A percentile compares a stretch with the other conserved stretches of the same genome.
Conservation (phyloP, 2,113 vertebrate species). For the Ceuthmochares aereus region DNA sequence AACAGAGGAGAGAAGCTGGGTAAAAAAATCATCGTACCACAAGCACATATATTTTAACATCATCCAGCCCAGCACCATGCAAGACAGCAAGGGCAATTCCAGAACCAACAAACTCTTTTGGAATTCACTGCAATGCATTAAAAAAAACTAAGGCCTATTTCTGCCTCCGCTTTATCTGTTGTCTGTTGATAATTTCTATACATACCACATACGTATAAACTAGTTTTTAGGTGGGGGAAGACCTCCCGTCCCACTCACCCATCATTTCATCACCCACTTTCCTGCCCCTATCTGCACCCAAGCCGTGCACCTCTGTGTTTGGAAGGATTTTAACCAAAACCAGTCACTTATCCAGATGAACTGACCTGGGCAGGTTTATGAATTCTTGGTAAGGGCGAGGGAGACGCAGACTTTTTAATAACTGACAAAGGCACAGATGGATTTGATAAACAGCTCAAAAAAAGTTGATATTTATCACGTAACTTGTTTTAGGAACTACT, state of each 20-base stretch:
- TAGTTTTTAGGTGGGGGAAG: neutral
- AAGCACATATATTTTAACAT: neutral
- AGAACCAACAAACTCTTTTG: neutral
- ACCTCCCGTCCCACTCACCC: accelerated
- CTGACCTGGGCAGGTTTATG: slow-evolving; percentile 19
- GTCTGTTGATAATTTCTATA: neutral
- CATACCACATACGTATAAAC: neutral
- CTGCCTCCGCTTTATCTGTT: neutral
- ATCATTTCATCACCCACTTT: neutral
- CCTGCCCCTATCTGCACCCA: neutral
- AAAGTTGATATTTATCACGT: neutral
- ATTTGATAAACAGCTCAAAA: neutral
- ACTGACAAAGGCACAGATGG: slow-evolving; percentile 40
- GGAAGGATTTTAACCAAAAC: slow-evolving; percentile 29
- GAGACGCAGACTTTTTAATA: slow-evolving; percentile 40
- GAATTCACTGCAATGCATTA: too few species aligned
- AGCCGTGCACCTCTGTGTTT: neutral
- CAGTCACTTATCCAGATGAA: neutral
- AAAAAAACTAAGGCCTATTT: neutral
- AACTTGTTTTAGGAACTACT: slow-evolving; percentile 17
- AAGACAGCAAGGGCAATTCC: accelerated
- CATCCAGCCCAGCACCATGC: accelerated
- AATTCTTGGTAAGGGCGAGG: slow-evolving; percentile 23
- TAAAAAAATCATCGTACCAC: neutral
- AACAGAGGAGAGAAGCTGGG: neutral